Percentiles rank a stretch among this genome's conserved stretches.
Conservation (phyloP, 2,797 vertebrate genomes). For the Kryptopterus vitreolus region DNA sequence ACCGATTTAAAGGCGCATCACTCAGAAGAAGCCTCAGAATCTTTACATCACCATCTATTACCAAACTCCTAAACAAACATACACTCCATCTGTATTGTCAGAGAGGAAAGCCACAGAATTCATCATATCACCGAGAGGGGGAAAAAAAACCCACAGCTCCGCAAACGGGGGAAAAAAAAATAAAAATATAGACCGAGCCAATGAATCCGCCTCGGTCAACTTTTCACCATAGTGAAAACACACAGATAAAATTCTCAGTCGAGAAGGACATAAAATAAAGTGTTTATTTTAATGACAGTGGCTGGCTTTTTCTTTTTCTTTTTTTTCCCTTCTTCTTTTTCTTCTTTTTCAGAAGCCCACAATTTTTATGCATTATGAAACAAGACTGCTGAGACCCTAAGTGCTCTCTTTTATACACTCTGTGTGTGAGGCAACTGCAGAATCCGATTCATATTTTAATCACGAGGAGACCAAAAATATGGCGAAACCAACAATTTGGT, state of each 20-base stretch:
- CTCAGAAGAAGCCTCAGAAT: not conserved
- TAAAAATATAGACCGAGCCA: slow-evolving; percentile 7
- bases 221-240: slow-evolving; percentile 19
- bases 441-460: not conserved
- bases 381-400: not conserved
- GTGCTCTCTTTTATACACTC: not conserved
- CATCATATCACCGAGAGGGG: slow-evolving; percentile 22
- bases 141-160: slow-evolving; percentile 28
- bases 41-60: slow-evolving; percentile 5
- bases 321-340: too few relatives aligned
- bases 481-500: too few relatives aligned
- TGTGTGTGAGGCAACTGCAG: not conserved
- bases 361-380: slow-evolving; percentile 7
- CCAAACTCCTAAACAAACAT: slow-evolving; percentile 20
- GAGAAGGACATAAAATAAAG: slow-evolving; percentile 16
- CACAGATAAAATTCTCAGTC: slow-evolving; percentile 9
- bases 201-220: slow-evolving; percentile 12
- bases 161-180: slow-evolving; percentile 41
- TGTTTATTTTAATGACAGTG: not conserved
- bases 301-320: too few relatives aligned
- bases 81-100: slow-evolving; percentile 23
- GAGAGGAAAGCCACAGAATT: slow-evolving; percentile 36
- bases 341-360: not conserved
- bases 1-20: slow-evolving; percentile 20
- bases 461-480: not conserved